Base-by-base conservation (phyloP, 2,797 vertebrate genomes). In the Chaunax sp. region DNA sequence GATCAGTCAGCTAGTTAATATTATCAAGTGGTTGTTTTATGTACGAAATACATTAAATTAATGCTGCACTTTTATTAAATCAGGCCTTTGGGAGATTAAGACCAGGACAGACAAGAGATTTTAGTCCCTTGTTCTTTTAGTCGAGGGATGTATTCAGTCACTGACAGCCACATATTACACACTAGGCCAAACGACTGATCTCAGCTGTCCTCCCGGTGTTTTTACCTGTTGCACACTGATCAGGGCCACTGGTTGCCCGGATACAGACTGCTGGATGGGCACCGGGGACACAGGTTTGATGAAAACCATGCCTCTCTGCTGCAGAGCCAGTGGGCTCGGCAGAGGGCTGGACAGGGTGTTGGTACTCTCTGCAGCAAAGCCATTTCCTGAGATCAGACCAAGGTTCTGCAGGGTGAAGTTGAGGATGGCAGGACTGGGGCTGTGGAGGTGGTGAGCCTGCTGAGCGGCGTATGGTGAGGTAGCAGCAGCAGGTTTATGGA, bases 351-450 rank as follows among this genome's bases (percentile, higher is more conserved):
- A n/a, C n/a, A n/a, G n/a, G n/a, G n/a, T n/a, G n/a, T n/a, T n/a
- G n/a, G n/a, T n/a, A n/a, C 89, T 38, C 92, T 90, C 80, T 93
- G 95, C 54, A 92, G 93, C 63, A 93, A 23, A 0, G 79, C 80
- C 52, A 83, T 51, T 8, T 55, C 92, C 71, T 1, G 95, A 93
- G 72, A 98, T 94, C 37, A 98, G 92, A 50, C 96, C 95, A 67
- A 97, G 50, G 57, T 98, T 97, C 69, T 98, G 96, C 64, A 98
- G 84, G 3, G 96, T 96, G 75, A 99, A 97, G 92, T 97, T 98
- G 60, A 97, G 85, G 87, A 97, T 92, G 57, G 96, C 95, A 0
- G 96, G 94, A 64, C 94, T 95, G 10, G 95, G 95, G 59, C 91
- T 94, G 64, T 86, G 93, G 30, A 91, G 58, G 4, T 84, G 76